A percentile compares a stretch with the other conserved stretches of the same genome.
Evolutionary conservation across 2,113 vertebrate genomes (phyloP).

Genomic region (Gymnorhina tibicen): DNA sequence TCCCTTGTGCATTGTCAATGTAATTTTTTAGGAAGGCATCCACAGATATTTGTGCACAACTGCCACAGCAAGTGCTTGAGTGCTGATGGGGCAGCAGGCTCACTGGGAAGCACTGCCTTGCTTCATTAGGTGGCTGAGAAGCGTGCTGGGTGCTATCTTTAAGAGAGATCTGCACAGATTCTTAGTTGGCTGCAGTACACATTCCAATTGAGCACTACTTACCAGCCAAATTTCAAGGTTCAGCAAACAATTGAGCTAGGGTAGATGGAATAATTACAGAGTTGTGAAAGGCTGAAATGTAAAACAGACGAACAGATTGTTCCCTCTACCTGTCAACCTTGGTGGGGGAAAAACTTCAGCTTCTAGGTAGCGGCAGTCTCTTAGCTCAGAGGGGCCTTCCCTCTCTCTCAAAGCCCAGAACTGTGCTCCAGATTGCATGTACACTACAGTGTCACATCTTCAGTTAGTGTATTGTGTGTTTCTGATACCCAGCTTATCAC

Average conservation of each 20-base stretch:
- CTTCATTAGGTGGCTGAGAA: neutral
- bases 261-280: neutral
- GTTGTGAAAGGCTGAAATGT: neutral
- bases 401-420: neutral
- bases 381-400: neutral
- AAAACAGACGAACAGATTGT: neutral
- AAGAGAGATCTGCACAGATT: neutral
- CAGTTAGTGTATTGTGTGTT: neutral
- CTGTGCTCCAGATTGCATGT: neutral
- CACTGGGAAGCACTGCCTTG: neutral
- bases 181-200: neutral
- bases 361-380: neutral
- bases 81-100: neutral
- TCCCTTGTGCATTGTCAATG: neutral
- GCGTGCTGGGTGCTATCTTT: neutral
- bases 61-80: neutral
- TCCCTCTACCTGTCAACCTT: neutral
- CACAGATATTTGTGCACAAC: neutral
- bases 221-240: conserved; percentile 20
- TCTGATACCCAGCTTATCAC: neutral
- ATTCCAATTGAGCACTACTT: neutral
- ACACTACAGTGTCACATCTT: neutral
- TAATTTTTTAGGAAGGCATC: neutral
- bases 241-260: neutral
- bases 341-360: neutral